phyloP scores from a whole-genome alignment of 2,113 vertebrate species.

The Micronycteris hirsuta region DNA sequence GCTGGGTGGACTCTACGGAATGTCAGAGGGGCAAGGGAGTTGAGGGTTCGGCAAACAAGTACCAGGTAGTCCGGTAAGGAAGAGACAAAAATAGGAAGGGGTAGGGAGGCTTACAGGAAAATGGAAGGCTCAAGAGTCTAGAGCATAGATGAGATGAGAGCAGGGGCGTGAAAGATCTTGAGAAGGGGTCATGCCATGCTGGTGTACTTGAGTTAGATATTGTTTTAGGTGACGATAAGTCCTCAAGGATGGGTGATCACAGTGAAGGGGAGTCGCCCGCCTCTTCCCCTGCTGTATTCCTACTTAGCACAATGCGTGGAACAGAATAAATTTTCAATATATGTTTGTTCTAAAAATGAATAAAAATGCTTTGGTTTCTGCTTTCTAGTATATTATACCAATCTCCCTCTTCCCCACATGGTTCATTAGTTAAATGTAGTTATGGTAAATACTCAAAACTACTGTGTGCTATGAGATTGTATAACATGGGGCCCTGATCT shows the following conservation, averaged over 20 bases:
- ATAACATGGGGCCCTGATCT: not conserved
- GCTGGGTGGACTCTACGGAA: not conserved
- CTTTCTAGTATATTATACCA: not conserved
- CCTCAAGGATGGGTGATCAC: not conserved
- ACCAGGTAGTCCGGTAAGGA: not conserved
- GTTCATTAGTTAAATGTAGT: slow-evolving; percentile 11
- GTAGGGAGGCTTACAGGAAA: not conserved
- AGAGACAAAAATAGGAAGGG: not conserved
- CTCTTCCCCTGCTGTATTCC: not conserved
- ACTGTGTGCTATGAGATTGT: not conserved
- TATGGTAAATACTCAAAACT: not conserved
- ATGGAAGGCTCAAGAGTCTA: not conserved
- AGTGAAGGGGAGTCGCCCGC: not conserved
- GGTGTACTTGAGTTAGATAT: not conserved
- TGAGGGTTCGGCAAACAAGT: not conserved
- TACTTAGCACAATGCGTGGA: not conserved
- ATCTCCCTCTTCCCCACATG: not conserved
- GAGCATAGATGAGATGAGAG: not conserved
- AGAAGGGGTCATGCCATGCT: not conserved
- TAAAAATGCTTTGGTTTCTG: not conserved
- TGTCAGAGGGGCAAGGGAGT: not conserved
- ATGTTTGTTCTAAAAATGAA: not conserved
- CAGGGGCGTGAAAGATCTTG: not conserved
- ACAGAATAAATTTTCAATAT: not conserved
- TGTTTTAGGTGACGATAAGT: not conserved